Percentiles rank a stretch among this genome's conserved stretches.
Evolutionary conservation across 2,113 vertebrate genomes (phyloP).

Genomic region (Tauraco erythrolophus): DNA sequence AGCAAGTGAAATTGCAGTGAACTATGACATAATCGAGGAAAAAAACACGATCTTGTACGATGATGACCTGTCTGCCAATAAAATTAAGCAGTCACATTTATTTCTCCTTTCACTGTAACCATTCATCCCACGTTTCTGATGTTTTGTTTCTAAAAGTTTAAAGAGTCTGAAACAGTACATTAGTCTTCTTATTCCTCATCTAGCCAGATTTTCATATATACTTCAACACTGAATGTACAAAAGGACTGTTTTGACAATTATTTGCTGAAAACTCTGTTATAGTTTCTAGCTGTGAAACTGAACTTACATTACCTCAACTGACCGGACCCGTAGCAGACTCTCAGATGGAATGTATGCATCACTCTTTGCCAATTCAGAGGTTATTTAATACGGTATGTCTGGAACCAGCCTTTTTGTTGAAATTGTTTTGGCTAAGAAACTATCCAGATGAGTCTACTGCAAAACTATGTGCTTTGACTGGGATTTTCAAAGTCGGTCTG

Average conservation of each 20-base stretch:
- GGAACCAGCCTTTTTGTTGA: constrained; percentile 67
- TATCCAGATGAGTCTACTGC: constrained; percentile 62
- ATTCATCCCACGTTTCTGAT: background rate
- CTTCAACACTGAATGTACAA: background rate
- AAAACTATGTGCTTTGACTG: constrained; percentile 70
- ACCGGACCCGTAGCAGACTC: constrained; percentile 49
- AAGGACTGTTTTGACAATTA: constrained; percentile 16
- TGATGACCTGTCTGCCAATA: constrained; percentile 35
- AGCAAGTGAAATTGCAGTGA: constrained; percentile 39
- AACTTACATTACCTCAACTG: constrained; percentile 73
- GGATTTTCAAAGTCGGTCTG: constrained; percentile 40
- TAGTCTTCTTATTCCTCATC: background rate
- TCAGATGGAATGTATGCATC: constrained; percentile 67
- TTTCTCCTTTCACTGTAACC: constrained; percentile 15
- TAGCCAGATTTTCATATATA: background rate
- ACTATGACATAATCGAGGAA: constrained; percentile 44
- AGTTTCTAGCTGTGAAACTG: constrained; percentile 45
- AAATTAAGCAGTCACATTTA: constrained; percentile 24
- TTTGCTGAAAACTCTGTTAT: constrained; percentile 11
- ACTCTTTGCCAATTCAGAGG: constrained; percentile 69
- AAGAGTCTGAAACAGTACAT: background rate
- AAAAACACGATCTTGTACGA: background rate
- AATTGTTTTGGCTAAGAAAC: constrained; percentile 73
- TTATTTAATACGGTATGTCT: constrained; percentile 75
- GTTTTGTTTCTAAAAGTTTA: background rate